Percentiles rank a stretch among this genome's conserved stretches.
These are phyloP conservation scores for Ascaphus truei DNA, from an alignment of 2,113 vertebrate species.

Conservation along the genomic window DNA sequence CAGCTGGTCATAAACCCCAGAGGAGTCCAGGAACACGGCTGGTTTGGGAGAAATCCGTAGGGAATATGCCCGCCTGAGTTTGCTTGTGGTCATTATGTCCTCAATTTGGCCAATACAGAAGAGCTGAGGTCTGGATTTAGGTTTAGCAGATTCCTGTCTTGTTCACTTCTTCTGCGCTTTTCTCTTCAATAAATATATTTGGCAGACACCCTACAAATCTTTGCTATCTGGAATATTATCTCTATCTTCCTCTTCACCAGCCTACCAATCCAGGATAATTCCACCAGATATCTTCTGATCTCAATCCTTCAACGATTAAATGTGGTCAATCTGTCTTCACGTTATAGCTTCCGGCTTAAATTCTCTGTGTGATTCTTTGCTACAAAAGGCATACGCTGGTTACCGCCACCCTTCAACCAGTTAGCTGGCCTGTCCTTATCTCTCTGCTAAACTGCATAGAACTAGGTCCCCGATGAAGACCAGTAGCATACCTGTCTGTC, in stretches of 20 bases:
- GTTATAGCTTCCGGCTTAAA: background rate
- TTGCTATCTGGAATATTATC: too few species aligned
- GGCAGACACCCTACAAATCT: background rate
- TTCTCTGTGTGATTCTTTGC: background rate
- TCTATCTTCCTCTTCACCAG: too few species aligned
- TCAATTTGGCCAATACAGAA: background rate
- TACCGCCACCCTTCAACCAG: background rate
- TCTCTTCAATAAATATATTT: background rate
- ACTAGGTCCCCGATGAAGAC: too few species aligned
- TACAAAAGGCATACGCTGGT: background rate
- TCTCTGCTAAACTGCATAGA: too few species aligned
- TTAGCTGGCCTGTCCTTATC: background rate
- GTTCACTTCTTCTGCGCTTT: background rate
- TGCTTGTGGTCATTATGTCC: conserved; percentile 5
- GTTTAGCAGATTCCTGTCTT: background rate
- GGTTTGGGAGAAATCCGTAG: conserved; percentile 23
- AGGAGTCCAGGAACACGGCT: background rate
- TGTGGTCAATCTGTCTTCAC: too few species aligned
- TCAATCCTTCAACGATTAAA: background rate
- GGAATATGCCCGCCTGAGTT: conserved; percentile 23
- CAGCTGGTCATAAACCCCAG: conserved; percentile 11
- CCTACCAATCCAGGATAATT: too few species aligned
- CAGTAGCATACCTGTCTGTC: too few species aligned
- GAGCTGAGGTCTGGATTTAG: background rate
- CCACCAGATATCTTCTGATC: too few species aligned